Conservation (phyloP, 2,888 invertebrate genomes). For the Microctonus hyperodae region DNA sequence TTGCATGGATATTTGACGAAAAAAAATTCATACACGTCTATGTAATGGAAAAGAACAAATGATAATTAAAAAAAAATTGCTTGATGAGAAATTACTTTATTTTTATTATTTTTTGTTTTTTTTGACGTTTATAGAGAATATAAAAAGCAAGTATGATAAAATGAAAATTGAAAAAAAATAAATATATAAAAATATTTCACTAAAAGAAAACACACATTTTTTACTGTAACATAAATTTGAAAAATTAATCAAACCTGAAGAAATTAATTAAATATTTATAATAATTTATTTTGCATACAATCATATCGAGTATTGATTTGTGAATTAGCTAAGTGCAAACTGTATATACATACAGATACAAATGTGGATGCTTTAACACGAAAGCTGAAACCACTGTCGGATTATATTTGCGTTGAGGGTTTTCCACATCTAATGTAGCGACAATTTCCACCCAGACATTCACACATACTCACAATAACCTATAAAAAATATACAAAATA, state of each 20-base stretch:
- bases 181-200: neutral
- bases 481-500: too few species aligned
- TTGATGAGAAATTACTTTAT: neutral
- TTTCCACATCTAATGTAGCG: constrained; percentile 25
- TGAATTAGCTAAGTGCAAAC: constrained; percentile 1
- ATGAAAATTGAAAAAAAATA: neutral
- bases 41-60: neutral
- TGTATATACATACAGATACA: neutral
- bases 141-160: neutral
- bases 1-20: neutral
- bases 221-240: too few species aligned
- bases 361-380: neutral
- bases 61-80: neutral
- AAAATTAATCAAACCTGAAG: too few species aligned
- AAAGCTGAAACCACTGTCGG: neutral
- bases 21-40: too few species aligned
- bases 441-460: neutral
- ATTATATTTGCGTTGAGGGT: constrained; percentile 15
- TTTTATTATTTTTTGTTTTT: too few species aligned
- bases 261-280: too few species aligned
- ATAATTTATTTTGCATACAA: too few species aligned
- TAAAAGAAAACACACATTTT: too few species aligned
- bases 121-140: neutral
- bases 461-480: too few species aligned
- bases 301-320: neutral